Evolutionary conservation across 2,797 vertebrate species (phyloP), one percentile per base, ranked within the genome.

Genomic region (Stomatorhinus walkeri): DNA sequence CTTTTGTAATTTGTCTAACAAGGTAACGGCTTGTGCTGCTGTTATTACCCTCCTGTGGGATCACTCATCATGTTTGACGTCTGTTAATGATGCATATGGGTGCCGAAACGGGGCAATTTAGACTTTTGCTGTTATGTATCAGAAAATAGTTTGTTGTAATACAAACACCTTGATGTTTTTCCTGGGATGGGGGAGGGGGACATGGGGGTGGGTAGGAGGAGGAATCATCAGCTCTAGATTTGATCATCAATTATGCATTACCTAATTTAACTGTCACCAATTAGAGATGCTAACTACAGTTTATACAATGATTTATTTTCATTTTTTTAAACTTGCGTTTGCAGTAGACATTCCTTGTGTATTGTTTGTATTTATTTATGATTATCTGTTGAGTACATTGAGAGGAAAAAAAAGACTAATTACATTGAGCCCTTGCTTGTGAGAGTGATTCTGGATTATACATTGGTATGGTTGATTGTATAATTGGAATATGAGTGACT

Each of bases 311-410:
- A 90, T 89, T 90, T 95, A 94, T 95, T 97, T 93, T 93, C 93
- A 96, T 98, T 96, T 95, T 95, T 95, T 95, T 94, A 95, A 92
- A 90, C 90, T 97, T 96, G 95, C 94, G 94, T 98, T 98, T 97
- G 96, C 96, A 98, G 96, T 98, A 97, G 96, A 98, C 97, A 98
- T 98, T 98, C 97, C 96, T 97, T 96, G 96, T 97, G 96, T 97
- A 97, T 97, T 95, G 89, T 95, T 95, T 98, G 96, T 99, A 99
- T 99, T 99, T 99, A 99, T 99, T 99, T 98, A 98, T 99, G 95
- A 98, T 98, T 96, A 96, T 96, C 96, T 94, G 92, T 97, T 96
- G 95, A 96, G 94, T 16, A 96, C 94, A 95, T 95, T 95, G 96
- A 90, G 92, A 92, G 52, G 90, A 36, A 72, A 72, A 68, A 84